phyloP scores from a whole-genome alignment of 2,888 invertebrate genomes.

The Drosophila demipolita region DNA sequence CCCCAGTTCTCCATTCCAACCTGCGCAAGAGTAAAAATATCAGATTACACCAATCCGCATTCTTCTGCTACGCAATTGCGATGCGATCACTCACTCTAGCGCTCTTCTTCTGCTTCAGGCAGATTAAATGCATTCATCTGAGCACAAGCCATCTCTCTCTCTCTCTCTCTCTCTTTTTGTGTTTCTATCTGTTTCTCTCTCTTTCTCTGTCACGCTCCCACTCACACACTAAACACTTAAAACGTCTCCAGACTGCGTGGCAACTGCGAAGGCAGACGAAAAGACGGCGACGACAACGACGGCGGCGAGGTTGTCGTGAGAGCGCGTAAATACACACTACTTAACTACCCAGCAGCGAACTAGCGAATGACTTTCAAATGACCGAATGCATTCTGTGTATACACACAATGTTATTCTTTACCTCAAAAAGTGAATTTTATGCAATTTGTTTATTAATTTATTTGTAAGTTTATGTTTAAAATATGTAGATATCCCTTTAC shows the following conservation, averaged over 20 bases:
- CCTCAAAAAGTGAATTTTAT: background rate
- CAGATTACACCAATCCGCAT: conserved; percentile 59
- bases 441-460: no score
- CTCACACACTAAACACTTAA: background rate
- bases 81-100: conserved; percentile 30
- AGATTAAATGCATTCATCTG: conserved; percentile 8
- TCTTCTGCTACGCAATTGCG: conserved; percentile 60
- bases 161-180: background rate
- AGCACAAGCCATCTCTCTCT: conserved; percentile 33
- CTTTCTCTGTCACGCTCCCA: conserved; percentile 1
- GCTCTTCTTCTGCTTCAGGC: background rate
- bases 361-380: background rate
- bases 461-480: no score
- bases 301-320: conserved; percentile 20
- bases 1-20: conserved; percentile 31
- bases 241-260: conserved; percentile 65
- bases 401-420: background rate
- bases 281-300: conserved; percentile 25
- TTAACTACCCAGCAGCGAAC: conserved; percentile 3
- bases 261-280: conserved; percentile 46
- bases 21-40: conserved; percentile 63
- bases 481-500: background rate
- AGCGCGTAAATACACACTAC: conserved; percentile 20
- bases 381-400: background rate
- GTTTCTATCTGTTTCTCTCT: conserved; percentile 12